A percentile compares a stretch with the other conserved stretches of the same genome.
phyloP scores from a whole-genome alignment of 2,888 invertebrate species.

The Theodoxus fluviatilis region DNA sequence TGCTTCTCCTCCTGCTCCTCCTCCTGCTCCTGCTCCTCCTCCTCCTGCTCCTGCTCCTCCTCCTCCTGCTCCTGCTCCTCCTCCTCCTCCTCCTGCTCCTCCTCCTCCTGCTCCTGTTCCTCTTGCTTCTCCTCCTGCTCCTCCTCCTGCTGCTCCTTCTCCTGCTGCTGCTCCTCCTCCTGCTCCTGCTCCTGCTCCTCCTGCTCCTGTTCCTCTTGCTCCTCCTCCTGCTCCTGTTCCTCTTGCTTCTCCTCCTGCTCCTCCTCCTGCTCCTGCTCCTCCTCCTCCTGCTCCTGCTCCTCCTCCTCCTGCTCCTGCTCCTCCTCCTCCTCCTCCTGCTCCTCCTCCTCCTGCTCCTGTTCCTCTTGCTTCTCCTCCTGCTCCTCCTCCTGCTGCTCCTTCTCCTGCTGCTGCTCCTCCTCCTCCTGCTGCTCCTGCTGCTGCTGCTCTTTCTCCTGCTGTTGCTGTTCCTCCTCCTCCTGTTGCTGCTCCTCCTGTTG shows the following conservation, averaged over 20 bases:
- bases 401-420: neutral
- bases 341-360: neutral
- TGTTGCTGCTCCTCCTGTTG: too few species aligned
- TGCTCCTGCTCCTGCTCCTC: too few species aligned
- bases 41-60: conserved; percentile 9
- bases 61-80: conserved; percentile 1
- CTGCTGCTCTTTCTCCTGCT: too few species aligned
- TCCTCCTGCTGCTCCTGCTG: neutral
- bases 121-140: conserved; percentile 14
- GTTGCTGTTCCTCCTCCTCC: neutral
- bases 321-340: neutral
- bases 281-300: too few species aligned
- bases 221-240: neutral
- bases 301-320: neutral
- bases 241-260: neutral
- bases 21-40: conserved; percentile 1
- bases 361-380: conserved; percentile 14
- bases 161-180: neutral
- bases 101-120: conserved; percentile 7
- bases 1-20: conserved; percentile 9
- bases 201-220: neutral
- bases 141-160: conserved; percentile 11
- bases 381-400: conserved; percentile 11
- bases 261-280: neutral
- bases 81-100: conserved; percentile 3